Evolutionary conservation across 2,797 vertebrate genomes (phyloP).

Genomic region (Microcaecilia unicolor): DNA sequence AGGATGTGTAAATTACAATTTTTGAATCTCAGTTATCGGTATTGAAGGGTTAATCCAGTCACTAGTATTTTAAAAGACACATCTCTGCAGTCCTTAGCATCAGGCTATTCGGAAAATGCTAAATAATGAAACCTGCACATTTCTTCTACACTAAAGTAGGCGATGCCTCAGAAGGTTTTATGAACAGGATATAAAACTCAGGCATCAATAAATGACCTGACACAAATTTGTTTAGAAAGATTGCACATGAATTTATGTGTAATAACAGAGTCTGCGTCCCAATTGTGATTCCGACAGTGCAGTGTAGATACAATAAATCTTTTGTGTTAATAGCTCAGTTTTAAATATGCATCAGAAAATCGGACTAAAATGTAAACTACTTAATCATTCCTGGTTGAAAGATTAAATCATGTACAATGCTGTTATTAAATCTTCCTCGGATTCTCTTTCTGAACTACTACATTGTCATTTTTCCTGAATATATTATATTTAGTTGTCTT

Average conservation of each 20-base stretch:
- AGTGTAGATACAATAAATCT: not conserved
- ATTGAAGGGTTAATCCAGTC: too few species aligned
- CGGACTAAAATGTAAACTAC: not conserved
- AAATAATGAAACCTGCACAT: too few species aligned
- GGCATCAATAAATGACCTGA: not conserved
- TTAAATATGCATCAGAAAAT: conserved; percentile 3
- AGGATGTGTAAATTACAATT: too few species aligned
- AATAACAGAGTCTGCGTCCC: not conserved
- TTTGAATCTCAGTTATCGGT: too few species aligned
- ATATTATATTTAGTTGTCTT: not conserved
- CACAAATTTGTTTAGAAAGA: not conserved
- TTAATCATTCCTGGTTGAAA: conserved; percentile 2
- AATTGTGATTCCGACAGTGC: conserved; percentile 1
- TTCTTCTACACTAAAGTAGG: not conserved
- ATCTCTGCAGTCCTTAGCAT: too few species aligned
- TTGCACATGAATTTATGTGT: not conserved
- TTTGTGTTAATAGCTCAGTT: not conserved
- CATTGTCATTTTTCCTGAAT: not conserved
- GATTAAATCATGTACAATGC: not conserved
- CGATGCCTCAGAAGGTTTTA: not conserved
- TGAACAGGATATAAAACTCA: not conserved
- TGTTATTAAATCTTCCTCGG: not conserved
- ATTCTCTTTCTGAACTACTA: not conserved
- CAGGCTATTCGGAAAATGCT: too few species aligned
- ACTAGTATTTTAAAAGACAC: too few species aligned